Evolutionary conservation across 2,888 invertebrate genomes (phyloP), one percentile per base, ranked within the genome.

Genomic region (Adelphocoris suturalis): DNA sequence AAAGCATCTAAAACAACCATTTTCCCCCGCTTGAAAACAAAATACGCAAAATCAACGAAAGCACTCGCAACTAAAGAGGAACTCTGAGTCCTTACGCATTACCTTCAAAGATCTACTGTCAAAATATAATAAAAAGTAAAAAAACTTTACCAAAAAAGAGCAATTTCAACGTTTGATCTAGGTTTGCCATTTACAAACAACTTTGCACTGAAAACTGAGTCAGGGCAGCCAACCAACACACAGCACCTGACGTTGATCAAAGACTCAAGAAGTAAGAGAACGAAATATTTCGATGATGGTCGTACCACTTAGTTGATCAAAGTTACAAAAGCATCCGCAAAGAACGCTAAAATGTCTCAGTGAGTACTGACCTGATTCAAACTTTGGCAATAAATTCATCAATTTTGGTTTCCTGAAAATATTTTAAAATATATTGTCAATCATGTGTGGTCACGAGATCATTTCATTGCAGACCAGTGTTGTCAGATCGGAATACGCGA

Each of bases 81-180:
- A 47, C 13, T 78, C 47, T 19, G 28, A 75, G 4, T 80, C 23
- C 52, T 7, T 19, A 82, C 16, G 14, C 19, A 82, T 52, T 82
- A 82, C 82, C 47, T 27, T 78, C 78, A 78, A 78, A 78, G 68
- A 46, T 78, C 78, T 78, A 78, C 78, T 52, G 47, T 46, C 82
- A 48, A 82, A 82, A 82, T 47, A 47, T 82, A 47, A 82, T 52
- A 52, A 82, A 82, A 82, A 82, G 27, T 46, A 82, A 82, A 82
- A 78, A 82, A 82, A 82, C 82, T 82, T 82, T 82, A 82, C 82
- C 82, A 52, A 82, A 82, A 37, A 82, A 82, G 27, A 52, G 52
- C 37, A 47, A 82, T 52, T 82, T 19, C 19, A 82, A 47, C 82
- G 82, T 82, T 82, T 82, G 82, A 52, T 82, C 82, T 52, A 52